Base-by-base conservation (phyloP, 2,888 invertebrate genomes). In the Frankliniella fusca region DNA sequence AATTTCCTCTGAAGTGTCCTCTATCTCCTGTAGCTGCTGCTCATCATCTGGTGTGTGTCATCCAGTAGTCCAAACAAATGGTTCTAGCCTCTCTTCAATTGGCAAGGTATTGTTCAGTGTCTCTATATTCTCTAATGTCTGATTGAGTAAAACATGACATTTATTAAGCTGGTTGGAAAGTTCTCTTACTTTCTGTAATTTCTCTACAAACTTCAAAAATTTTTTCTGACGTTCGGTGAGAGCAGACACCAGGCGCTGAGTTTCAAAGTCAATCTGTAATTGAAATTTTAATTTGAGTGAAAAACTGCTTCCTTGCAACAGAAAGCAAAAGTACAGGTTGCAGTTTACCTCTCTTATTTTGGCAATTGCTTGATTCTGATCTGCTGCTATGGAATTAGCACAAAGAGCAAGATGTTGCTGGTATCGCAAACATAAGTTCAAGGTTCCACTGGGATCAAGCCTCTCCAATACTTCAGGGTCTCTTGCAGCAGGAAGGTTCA, bases 401-500 rank as follows among this genome's bases (percentile, higher is more conserved):
- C 95, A 94, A 50, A 93, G 92, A 81, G 94, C 93, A 20, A 97
- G 88, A 86, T 97, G 96, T 7, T 94, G 94, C 85, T 97, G 96
- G 88, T 94, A 95, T 0, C 96, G 90, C 0, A 92, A 89, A 85
- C 96, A 94, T 79, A 97, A 89, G 83, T 94, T 92, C 65, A 94
- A 91, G 87, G 94, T 87, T 54, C 94, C 93, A 86, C 92, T 86
- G 85, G 94, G 89, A 86, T 93, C 93, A 12, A 93, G 87, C 84
- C 93, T 92, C 88, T 97, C 97, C 38, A 97, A 89, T 0, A 97
- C 93, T 87, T 97, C 96, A 0, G 95, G 94, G 87, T 97, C 97
- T 80, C 95, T 90, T 0, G 95, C 94, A 38, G 89, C 90, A 0
- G 97, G 95, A 82, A 96, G 88, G 79, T 96, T 96, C 1, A 97